Evolutionary conservation across 2,797 vertebrate genomes (phyloP).

Genomic region (Sylvilagus floridanus): DNA sequence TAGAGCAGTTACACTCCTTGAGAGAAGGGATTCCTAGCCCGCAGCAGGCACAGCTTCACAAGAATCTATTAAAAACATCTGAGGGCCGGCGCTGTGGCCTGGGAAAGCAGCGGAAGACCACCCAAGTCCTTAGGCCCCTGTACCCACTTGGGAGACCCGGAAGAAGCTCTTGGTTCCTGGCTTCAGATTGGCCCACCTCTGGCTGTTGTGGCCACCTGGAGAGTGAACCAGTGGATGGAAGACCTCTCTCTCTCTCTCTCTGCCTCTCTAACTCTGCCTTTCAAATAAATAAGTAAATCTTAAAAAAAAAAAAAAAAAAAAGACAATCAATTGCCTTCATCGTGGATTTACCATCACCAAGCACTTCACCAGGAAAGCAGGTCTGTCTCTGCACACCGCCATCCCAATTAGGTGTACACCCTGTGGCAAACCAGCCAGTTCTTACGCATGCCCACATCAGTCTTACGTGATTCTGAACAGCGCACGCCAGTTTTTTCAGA

Average conservation of each 20-base stretch:
- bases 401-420: not conserved
- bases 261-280: no score
- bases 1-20: not conserved
- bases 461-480: not conserved
- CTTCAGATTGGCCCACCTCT: no score
- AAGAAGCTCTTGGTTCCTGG: no score
- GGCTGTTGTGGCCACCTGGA: no score
- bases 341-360: slow-evolving; percentile 34
- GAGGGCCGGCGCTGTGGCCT: no score
- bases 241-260: no score
- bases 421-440: not conserved
- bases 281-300: no score
- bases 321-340: slow-evolving; percentile 24
- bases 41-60: not conserved
- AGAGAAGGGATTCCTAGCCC: not conserved
- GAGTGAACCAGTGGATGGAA: no score
- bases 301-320: not conserved
- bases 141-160: no score
- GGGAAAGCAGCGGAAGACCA: no score
- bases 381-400: not conserved
- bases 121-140: no score
- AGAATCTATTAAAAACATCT: slow-evolving; percentile 31
- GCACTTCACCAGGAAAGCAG: slow-evolving; percentile 16
- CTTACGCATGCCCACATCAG: not conserved
- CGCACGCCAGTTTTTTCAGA: not conserved